phyloP scores from a whole-genome alignment of 2,888 invertebrate species.

The Lacanobia oleracea region DNA sequence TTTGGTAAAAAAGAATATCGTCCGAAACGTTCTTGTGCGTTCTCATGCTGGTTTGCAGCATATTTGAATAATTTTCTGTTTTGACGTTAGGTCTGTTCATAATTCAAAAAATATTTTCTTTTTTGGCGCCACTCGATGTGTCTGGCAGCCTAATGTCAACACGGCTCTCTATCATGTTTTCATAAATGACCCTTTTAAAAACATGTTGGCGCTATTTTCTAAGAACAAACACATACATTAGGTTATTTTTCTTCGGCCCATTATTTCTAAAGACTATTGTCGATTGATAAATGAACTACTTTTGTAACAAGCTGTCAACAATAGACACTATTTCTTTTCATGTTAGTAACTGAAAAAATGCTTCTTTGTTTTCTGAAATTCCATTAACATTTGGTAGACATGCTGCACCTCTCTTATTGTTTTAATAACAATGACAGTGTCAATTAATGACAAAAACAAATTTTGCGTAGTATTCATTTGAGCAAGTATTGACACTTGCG shows the following conservation, averaged over 20 bases:
- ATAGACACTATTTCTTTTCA: constrained; percentile 27
- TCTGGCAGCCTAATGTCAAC: constrained; percentile 44
- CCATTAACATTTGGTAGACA: neutral
- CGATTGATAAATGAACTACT: constrained; percentile 55
- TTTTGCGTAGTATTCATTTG: too few relatives aligned
- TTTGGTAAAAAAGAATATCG: neutral
- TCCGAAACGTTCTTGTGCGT: neutral
- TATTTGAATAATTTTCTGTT: neutral
- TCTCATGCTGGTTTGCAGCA: neutral
- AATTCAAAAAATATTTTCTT: constrained; percentile 17
- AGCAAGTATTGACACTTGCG: too few relatives aligned
- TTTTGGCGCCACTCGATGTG: constrained; percentile 14
- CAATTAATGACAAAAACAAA: neutral
- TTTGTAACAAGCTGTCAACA: constrained; percentile 52
- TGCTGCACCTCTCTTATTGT: neutral
- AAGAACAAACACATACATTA: constrained; percentile 43
- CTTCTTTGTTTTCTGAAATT: neutral
- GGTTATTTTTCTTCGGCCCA: constrained; percentile 47
- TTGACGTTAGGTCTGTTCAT: constrained; percentile 12
- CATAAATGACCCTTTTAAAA: constrained; percentile 24
- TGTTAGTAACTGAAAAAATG: neutral
- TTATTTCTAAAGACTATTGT: constrained; percentile 38
- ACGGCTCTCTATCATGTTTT: constrained; percentile 25
- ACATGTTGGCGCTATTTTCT: constrained; percentile 40
- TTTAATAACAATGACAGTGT: neutral